Evolutionary conservation across 2,797 vertebrate species (phyloP).

Genomic region (Eulemur coronatus): DNA sequence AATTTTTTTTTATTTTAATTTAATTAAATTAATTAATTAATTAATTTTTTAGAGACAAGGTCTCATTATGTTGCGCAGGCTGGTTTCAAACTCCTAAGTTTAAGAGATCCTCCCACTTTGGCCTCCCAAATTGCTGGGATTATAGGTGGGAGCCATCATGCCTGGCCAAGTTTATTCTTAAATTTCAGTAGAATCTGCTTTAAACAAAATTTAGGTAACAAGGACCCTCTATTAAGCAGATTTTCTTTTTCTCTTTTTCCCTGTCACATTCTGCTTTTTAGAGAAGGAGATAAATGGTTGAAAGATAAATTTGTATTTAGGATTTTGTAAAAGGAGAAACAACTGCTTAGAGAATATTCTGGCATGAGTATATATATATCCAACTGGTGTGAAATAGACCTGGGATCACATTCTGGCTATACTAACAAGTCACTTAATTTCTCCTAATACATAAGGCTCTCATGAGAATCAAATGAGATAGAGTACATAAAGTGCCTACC

Average conservation of each 20-base stretch:
- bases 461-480: background rate
- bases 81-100: background rate
- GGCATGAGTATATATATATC: background rate
- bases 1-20: background rate
- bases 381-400: background rate
- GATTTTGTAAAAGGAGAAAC: slow-evolving; percentile 33
- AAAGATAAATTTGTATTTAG: background rate
- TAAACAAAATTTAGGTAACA: slow-evolving; percentile 15
- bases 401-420: background rate
- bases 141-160: background rate
- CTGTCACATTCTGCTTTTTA: background rate
- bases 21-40: no score
- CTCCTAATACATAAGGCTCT: background rate
- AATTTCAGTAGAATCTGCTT: slow-evolving; percentile 9
- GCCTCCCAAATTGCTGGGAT: background rate
- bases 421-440: background rate
- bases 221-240: background rate
- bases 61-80: background rate
- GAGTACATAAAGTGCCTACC: background rate
- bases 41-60: background rate
- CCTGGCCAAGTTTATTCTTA: slow-evolving; percentile 32
- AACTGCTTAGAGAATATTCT: background rate
- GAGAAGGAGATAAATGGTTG: background rate
- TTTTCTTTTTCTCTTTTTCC: background rate
- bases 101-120: background rate